A percentile compares a stretch with the other conserved stretches of the same genome.
These are phyloP conservation scores for Sebastolobus altivelis DNA, from an alignment of 2,797 vertebrate species.

Conservation along the genomic window DNA sequence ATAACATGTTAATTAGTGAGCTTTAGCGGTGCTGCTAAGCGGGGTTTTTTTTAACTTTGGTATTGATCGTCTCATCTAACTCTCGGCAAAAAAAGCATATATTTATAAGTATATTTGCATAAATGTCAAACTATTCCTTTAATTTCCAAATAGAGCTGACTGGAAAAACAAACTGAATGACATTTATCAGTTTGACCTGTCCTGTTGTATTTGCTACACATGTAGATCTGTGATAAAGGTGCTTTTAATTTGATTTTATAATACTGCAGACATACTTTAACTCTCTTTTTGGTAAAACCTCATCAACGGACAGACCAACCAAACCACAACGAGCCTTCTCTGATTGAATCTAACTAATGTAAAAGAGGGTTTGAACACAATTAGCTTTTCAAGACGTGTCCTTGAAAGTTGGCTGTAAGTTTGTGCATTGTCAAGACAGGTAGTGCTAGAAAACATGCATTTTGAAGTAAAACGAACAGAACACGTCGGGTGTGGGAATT, in stretches of 20 bases:
- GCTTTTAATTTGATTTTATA: neutral
- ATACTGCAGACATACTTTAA: neutral
- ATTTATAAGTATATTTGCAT: no score
- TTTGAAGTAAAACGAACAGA: constrained; percentile 32
- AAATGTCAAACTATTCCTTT: no score
- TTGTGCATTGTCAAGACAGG: constrained; percentile 48
- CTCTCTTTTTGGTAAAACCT: constrained; percentile 9
- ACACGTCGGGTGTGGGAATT: constrained; percentile 21
- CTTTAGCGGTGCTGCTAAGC: neutral
- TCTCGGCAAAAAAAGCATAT: no score
- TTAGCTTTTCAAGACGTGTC: constrained; percentile 12
- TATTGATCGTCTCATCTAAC: neutral
- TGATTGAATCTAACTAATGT: neutral
- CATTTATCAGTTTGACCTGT: neutral
- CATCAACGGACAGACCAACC: constrained; percentile 21
- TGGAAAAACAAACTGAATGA: no score
- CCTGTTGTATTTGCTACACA: neutral
- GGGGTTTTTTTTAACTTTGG: neutral
- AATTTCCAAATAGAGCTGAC: neutral
- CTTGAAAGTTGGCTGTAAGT: constrained; percentile 29
- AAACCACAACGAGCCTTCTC: constrained; percentile 5
- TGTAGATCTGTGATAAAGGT: neutral
- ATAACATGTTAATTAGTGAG: neutral
- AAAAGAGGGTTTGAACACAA: constrained; percentile 29
- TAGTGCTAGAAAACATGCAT: constrained; percentile 67